These are phyloP conservation scores for Anabas testudineus DNA, from an alignment of 2,797 vertebrate genomes.

Conservation along the genomic window DNA sequence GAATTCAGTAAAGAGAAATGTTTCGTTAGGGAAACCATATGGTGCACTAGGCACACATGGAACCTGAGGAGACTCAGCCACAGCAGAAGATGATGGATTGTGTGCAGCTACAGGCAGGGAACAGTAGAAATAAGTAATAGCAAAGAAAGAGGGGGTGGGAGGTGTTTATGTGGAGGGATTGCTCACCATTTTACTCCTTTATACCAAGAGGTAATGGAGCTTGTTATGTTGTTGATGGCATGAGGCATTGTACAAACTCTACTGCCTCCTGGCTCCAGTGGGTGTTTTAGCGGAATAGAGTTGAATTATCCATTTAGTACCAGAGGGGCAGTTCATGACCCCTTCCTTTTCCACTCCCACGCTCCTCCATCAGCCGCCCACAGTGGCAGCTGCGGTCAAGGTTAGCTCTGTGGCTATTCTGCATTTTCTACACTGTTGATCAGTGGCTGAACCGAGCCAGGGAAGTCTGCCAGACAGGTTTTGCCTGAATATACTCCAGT, in stretches of 20 bases:
- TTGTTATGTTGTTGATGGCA: conserved; percentile 74
- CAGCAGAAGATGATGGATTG: conserved; percentile 69
- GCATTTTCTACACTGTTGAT: conserved; percentile 62
- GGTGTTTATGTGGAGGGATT: conserved; percentile 48
- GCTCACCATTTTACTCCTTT: conserved; percentile 59
- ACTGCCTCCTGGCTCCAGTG: conserved; percentile 57
- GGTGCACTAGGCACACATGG: conserved; percentile 40
- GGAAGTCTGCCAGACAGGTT: conserved; percentile 53
- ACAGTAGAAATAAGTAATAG: conserved; percentile 62
- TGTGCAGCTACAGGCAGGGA: conserved; percentile 50
- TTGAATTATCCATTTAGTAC: conserved; percentile 82
- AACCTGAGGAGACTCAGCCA: conserved; percentile 42
- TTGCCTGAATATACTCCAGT: conserved; percentile 21
- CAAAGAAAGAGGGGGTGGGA: conserved; percentile 55
- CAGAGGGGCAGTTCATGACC: conserved; percentile 72
- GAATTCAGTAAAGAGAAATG: conserved; percentile 38
- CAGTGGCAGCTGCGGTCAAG: conserved; percentile 69
- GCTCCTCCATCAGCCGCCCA: conserved; percentile 67
- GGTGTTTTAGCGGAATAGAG: conserved; percentile 73
- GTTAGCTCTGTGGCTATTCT: conserved; percentile 62
- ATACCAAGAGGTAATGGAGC: conserved; percentile 67
- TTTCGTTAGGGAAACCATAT: conserved; percentile 53
- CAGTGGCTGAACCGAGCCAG: conserved; percentile 27
- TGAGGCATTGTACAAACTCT: conserved; percentile 66
- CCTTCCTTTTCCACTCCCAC: conserved; percentile 66